phyloP scores from a whole-genome alignment of 2,888 invertebrate species.

The Gymnocheta viridis region DNA sequence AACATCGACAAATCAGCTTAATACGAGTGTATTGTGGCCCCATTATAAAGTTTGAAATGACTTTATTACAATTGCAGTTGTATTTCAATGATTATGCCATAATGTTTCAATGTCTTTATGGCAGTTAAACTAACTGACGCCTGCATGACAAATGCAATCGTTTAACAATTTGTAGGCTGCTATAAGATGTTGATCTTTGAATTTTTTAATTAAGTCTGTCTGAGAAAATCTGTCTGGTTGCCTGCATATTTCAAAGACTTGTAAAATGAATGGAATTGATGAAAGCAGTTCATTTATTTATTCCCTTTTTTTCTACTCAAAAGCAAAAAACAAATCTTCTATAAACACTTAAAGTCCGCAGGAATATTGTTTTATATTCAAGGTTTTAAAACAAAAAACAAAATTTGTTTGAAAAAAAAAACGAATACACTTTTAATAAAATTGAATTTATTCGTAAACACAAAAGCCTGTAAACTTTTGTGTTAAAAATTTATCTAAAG shows the following conservation, averaged over 20 bases:
- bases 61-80: not conserved
- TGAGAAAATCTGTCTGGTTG: not conserved
- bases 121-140: constrained; percentile 14
- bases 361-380: constrained; percentile 6
- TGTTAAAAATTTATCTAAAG: not conserved
- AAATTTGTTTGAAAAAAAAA: not conserved
- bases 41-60: not conserved
- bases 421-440: constrained; percentile 1
- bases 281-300: constrained; percentile 10
- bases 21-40: no score
- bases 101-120: constrained; percentile 1
- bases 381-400: not conserved
- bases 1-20: no score
- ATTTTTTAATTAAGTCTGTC: not conserved
- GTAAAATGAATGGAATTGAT: constrained; percentile 45
- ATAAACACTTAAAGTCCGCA: not conserved
- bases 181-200: not conserved
- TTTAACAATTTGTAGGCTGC: not conserved
- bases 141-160: not conserved
- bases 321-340: not conserved
- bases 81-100: not conserved
- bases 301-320: not conserved
- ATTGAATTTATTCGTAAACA: constrained; percentile 9
- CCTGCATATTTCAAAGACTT: constrained; percentile 38
- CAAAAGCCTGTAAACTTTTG: not conserved